Evolutionary conservation across 2,888 invertebrate species (phyloP), one percentile per base, ranked within the genome.

Genomic region (Xanthia icteritia): DNA sequence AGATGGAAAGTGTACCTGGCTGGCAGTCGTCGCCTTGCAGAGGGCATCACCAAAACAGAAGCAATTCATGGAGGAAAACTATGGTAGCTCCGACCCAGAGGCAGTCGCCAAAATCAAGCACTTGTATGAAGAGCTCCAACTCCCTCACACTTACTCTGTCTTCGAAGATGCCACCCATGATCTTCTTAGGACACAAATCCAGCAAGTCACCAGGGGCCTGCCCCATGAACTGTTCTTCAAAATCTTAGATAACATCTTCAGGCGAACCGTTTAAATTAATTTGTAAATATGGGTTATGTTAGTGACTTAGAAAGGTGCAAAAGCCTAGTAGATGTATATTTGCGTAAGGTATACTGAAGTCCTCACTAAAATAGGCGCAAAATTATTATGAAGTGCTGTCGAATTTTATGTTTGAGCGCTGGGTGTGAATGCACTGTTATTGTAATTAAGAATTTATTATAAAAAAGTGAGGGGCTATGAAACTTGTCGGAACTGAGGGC

Each of bases 1-100:
- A 94, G 99, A 99, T 88, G 99, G 99, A 54, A 99, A 99, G 95
- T 99, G 99, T 94, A 98, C 99, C 0, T 99, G 99, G 99, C 96
- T 99, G 54, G 98, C 98, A 2, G 98, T 99, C 1, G 98, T 98
- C 1, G 99, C 99, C 17, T 96, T 99, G 81, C 98, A 99, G 93
- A 97, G 98, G 74, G 98, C 98, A 0, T 97, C 97, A 66, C 97
- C 97, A 0, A 95, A 97, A 8, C 99, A 99, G 91, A 97, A 97
- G 84, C 97, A 97, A 90, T 96, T 98, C 48, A 97, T 99, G 96
- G 97, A 98, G 90, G 97, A 98, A 81, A 97, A 98, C 92, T 99
- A 99, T 90, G 99, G 98, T 20, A 95, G 96, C 66, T 93, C 97
- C 72, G 98, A 98, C 84, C 96, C 97, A 0, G 97, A 97, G 78